Evolutionary conservation across 1,140 invertebrate genomes (phyloP), one percentile per base, ranked within the genome.

Genomic region (Drosophila oshimai): DNA sequence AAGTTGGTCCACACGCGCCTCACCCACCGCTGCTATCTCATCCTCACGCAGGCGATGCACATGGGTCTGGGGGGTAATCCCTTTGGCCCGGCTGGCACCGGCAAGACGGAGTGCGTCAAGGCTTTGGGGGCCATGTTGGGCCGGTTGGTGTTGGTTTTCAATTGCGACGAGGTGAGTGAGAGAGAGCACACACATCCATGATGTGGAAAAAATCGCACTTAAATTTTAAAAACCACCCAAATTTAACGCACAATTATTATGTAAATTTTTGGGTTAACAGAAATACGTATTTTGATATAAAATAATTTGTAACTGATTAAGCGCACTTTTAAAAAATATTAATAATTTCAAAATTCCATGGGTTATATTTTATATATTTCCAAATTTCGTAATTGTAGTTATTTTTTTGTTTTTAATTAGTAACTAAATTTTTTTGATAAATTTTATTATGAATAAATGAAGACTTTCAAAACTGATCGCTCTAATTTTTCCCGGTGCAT

Each of bases 61-160:
- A 95, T 99, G 91, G 99, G 99, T 4, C 93, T 99, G 41, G 98
- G 99, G 53, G 99, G 98, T 7, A 99, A 99, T 93, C 99, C 99
- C 0, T 99, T 99, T 89, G 99, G 99, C n/a, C 98, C 98, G 12
- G 98, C 98, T 67, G 98, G 98, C 53, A 99, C 98, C 0, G 98
- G 98, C 0, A 99, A 99, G 93, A 99, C 98, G 4, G 98, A 99
- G 91, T 98, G 97, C 29, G 97, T 99, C 0, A 99, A 99, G 93
- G 97, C 98, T 10, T 91, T 99, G 0, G 98, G 97, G 10, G 93
- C 94, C 7, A 93, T 98, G 55, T 93, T 99, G 73, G 98, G 98
- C 0, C 92, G 98, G 50, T 94, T 98, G 70, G 98, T 99, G 4
- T 92, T 99, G 15, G 97, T 99, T 9, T 99, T 99, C 92, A 99